These are phyloP conservation scores for Trichogramma pretiosum DNA, from an alignment of 1,140 invertebrate genomes.

Conservation along the genomic window DNA sequence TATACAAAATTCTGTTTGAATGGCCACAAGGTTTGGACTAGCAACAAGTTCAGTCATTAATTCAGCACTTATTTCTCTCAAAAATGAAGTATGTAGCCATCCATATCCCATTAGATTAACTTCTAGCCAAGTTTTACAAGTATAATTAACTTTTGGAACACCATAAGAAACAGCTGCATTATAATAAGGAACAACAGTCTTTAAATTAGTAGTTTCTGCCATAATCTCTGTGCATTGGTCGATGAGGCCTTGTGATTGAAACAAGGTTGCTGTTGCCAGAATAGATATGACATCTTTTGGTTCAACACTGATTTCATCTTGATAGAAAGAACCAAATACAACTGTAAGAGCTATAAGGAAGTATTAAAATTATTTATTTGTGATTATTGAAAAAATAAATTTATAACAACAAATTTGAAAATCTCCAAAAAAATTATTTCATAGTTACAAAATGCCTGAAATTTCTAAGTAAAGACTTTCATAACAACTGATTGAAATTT, in stretches of 20 bases:
- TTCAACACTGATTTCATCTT: slow-evolving; percentile 66
- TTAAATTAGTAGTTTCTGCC: slow-evolving; percentile 64
- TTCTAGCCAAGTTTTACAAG: slow-evolving; percentile 61
- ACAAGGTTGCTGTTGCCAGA: slow-evolving; percentile 65
- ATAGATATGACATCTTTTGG: slow-evolving; percentile 61
- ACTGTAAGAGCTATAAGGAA: slow-evolving; percentile 54
- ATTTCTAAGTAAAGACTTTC: no score
- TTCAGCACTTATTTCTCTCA: slow-evolving; percentile 53
- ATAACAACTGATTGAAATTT: no score
- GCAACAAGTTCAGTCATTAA: slow-evolving; percentile 59
- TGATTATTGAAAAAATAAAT: no score
- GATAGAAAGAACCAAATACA: slow-evolving; percentile 72
- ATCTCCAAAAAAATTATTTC: no score
- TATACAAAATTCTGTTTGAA: slow-evolving; percentile 75
- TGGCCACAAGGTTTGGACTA: slow-evolving; percentile 61
- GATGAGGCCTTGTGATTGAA: slow-evolving; percentile 69
- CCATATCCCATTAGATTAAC: slow-evolving; percentile 59
- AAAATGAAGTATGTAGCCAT: slow-evolving; percentile 46
- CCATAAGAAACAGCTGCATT: slow-evolving; percentile 61
- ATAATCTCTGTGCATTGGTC: slow-evolving; percentile 68
- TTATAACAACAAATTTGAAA: no score
- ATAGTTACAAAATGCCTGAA: no score
- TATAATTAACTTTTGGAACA: slow-evolving; percentile 51
- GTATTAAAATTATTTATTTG: slow-evolving; percentile 13
- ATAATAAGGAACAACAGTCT: slow-evolving; percentile 63